Evolutionary conservation across 2,888 invertebrate genomes (phyloP).

Genomic region (Dynastes hyllus): DNA sequence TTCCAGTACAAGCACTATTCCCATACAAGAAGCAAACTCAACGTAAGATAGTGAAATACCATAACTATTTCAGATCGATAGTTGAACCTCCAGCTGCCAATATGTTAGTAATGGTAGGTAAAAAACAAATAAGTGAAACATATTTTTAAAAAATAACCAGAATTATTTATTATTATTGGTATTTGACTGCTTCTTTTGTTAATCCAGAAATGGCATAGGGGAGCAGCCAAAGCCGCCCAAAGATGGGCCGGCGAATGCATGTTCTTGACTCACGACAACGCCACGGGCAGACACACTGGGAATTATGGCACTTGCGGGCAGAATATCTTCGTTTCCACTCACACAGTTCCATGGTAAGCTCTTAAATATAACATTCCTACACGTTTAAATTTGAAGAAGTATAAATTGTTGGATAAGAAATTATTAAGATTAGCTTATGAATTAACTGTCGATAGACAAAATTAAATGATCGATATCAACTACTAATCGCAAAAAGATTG

Average conservation of each 20-base stretch:
- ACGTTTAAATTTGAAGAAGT: not conserved
- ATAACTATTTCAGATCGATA: constrained; percentile 84
- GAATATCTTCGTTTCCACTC: constrained; percentile 87
- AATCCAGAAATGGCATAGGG: constrained; percentile 82
- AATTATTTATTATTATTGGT: constrained; percentile 24
- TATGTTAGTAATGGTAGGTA: constrained; percentile 84
- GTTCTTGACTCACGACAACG: constrained; percentile 81
- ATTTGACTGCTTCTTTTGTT: constrained; percentile 31
- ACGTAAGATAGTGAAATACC: constrained; percentile 82
- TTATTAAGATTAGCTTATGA: too few species aligned
- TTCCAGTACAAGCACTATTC: constrained; percentile 74
- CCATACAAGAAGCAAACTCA: constrained; percentile 77
- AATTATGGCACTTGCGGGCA: constrained; percentile 85
- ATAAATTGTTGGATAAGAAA: not conserved
- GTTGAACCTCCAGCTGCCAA: constrained; percentile 85
- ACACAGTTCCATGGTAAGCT: constrained; percentile 84
- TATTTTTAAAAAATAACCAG: not conserved
- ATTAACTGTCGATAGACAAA: too few species aligned
- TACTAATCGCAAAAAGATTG: too few species aligned
- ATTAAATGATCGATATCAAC: too few species aligned
- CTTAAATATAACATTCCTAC: not conserved
- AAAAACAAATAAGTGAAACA: too few species aligned
- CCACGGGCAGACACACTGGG: constrained; percentile 78
- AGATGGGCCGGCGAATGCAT: constrained; percentile 82
- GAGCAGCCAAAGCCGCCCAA: constrained; percentile 82